phyloP scores from a whole-genome alignment of 2,888 invertebrate species.

The Sialis fuliginosa region DNA sequence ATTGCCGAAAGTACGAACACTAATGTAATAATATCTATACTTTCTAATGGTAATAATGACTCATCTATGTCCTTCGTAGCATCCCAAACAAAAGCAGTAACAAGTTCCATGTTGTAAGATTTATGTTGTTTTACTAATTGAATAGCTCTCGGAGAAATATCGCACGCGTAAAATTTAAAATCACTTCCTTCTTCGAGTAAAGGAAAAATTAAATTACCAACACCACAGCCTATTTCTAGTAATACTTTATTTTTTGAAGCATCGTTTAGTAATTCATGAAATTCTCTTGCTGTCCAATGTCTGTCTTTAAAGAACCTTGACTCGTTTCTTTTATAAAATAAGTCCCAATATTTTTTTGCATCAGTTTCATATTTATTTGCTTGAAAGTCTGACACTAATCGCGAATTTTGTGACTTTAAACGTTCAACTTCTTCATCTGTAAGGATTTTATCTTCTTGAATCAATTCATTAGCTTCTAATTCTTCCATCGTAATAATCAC shows the following conservation, averaged over 20 bases:
- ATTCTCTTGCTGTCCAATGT: conserved; percentile 93
- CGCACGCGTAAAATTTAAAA: conserved; percentile 71
- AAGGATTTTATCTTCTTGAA: conserved; percentile 15
- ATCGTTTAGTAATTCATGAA: conserved; percentile 54
- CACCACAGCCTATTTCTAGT: conserved; percentile 87
- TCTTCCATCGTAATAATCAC: not conserved
- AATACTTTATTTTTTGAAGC: conserved; percentile 30
- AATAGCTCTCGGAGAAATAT: conserved; percentile 81
- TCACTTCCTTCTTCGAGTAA: conserved; percentile 60
- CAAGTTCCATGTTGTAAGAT: no score
- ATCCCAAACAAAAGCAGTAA: no score
- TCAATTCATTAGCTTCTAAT: not conserved
- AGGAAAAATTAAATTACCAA: conserved; percentile 92
- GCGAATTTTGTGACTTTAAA: conserved; percentile 49
- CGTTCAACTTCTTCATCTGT: conserved; percentile 39
- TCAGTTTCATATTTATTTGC: conserved; percentile 63
- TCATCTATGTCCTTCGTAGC: no score
- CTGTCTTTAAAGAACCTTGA: conserved; percentile 88
- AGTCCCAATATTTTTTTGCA: conserved; percentile 83
- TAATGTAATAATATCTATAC: conserved; percentile 67
- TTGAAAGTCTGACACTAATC: conserved; percentile 51
- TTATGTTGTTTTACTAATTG: conserved; percentile 51
- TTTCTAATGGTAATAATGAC: conserved; percentile 11
- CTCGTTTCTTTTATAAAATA: conserved; percentile 91
- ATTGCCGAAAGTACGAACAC: conserved; percentile 94